These are phyloP conservation scores for Alosa alosa DNA, from an alignment of 2,113 vertebrate species.

Conservation along the genomic window DNA sequence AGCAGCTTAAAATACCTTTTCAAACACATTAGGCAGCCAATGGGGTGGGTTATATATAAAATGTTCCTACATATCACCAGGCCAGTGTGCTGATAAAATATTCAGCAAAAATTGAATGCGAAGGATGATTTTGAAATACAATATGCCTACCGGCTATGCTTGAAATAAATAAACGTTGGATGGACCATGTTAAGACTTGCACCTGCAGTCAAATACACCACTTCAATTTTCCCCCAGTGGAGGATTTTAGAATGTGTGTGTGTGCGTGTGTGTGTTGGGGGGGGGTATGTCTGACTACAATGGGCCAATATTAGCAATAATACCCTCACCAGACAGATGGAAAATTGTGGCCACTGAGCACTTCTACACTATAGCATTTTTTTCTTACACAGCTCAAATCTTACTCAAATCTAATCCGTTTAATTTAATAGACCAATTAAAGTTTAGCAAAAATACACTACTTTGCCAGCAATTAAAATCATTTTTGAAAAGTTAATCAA, in stretches of 20 bases:
- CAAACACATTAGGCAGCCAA: conserved; percentile 9
- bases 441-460: background rate
- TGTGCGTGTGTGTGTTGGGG: background rate
- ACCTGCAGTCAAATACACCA: background rate
- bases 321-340: background rate
- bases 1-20: conserved; percentile 42
- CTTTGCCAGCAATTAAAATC: background rate
- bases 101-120: background rate
- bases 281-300: background rate
- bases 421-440: background rate
- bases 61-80: background rate
- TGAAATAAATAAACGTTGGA: background rate
- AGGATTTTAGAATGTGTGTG: background rate
- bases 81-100: conserved; percentile 1
- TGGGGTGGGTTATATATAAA: background rate
- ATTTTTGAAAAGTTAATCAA: background rate
- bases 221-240: background rate
- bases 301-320: background rate
- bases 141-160: background rate
- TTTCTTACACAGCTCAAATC: background rate
- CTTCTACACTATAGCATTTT: background rate
- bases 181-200: background rate
- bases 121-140: conserved; percentile 2
- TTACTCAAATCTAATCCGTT: background rate
- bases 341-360: background rate